A percentile compares a stretch with the other conserved stretches of the same genome.
Evolutionary conservation across 2,888 invertebrate species (phyloP).

Genomic region (Caenorhabditis sp.): DNA sequence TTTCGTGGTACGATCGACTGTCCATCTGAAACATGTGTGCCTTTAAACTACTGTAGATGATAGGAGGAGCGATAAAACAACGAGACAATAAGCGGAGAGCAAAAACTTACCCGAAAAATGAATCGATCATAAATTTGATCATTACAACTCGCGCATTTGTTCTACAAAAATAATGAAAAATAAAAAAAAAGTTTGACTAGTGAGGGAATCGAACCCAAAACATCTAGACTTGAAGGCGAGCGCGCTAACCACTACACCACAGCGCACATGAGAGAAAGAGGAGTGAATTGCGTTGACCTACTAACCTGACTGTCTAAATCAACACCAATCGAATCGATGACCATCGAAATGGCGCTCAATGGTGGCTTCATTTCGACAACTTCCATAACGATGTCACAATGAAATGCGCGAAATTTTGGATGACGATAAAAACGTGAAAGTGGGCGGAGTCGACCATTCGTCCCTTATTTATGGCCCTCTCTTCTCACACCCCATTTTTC

Average conservation of each 20-base stretch:
- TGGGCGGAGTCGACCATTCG: background rate
- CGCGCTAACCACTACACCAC: too few relatives aligned
- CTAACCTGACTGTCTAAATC: slow-evolving; percentile 45
- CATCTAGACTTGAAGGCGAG: too few relatives aligned
- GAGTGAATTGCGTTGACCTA: too few relatives aligned
- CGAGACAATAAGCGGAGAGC: too few relatives aligned
- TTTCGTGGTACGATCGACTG: slow-evolving; percentile 82
- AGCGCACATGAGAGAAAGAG: too few relatives aligned
- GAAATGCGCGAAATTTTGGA: background rate
- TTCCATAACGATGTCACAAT: slow-evolving; percentile 13
- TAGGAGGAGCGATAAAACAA: too few relatives aligned
- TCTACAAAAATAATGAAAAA: slow-evolving; percentile 35
- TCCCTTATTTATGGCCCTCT: background rate
- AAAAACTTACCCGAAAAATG: slow-evolving; percentile 46
- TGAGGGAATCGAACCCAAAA: too few relatives aligned
- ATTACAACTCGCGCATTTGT: slow-evolving; percentile 41
- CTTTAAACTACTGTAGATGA: too few relatives aligned
- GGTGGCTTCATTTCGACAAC: slow-evolving; percentile 40
- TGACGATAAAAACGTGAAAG: background rate
- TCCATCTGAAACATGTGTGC: slow-evolving; percentile 46
- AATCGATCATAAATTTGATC: slow-evolving; percentile 32
- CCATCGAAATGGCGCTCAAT: slow-evolving; percentile 58
- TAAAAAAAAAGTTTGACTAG: too few relatives aligned
- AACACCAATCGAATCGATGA: slow-evolving; percentile 58
- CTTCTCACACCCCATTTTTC: background rate